phyloP scores from a whole-genome alignment of 2,113 vertebrate species.

The Oryzias curvinotus region DNA sequence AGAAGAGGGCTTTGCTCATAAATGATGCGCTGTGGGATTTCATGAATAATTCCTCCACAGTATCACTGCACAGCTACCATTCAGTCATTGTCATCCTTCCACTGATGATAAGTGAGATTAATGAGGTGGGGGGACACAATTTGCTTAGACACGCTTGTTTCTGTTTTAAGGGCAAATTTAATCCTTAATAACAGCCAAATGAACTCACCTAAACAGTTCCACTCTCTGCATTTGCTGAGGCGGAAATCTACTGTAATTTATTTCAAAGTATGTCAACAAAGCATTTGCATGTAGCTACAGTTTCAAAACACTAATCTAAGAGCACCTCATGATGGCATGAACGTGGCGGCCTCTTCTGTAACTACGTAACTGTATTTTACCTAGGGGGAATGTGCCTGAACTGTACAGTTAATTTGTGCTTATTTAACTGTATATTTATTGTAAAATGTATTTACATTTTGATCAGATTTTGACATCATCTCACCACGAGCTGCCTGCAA shows the following conservation, averaged over 20 bases:
- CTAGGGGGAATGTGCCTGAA: too few species aligned
- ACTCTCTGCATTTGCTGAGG: constrained; percentile 14
- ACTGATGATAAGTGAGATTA: constrained; percentile 49
- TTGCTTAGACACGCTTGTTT: constrained; percentile 36
- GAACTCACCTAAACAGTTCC: constrained; percentile 17
- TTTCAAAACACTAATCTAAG: background rate
- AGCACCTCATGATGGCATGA: background rate
- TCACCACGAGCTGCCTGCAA: constrained; percentile 10
- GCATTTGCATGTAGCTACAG: constrained; percentile 14
- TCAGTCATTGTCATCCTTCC: constrained; percentile 7
- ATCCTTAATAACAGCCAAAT: constrained; percentile 13
- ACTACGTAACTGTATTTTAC: background rate
- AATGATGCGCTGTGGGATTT: constrained; percentile 35
- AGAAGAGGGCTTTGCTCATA: constrained; percentile 30
- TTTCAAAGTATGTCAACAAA: constrained; percentile 13
- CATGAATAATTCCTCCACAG: constrained; percentile 15
- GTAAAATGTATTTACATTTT: constrained; percentile 2
- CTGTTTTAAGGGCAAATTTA: constrained; percentile 14
- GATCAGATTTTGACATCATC: constrained; percentile 10
- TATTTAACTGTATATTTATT: constrained; percentile 2
- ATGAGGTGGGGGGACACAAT: constrained; percentile 30
- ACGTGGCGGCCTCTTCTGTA: constrained; percentile 3
- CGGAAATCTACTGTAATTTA: constrained; percentile 32
- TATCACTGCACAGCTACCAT: background rate
- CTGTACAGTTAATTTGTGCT: too few species aligned